Evolutionary conservation across 2,797 vertebrate species (phyloP).

Genomic region (Diplodus puntazzo): DNA sequence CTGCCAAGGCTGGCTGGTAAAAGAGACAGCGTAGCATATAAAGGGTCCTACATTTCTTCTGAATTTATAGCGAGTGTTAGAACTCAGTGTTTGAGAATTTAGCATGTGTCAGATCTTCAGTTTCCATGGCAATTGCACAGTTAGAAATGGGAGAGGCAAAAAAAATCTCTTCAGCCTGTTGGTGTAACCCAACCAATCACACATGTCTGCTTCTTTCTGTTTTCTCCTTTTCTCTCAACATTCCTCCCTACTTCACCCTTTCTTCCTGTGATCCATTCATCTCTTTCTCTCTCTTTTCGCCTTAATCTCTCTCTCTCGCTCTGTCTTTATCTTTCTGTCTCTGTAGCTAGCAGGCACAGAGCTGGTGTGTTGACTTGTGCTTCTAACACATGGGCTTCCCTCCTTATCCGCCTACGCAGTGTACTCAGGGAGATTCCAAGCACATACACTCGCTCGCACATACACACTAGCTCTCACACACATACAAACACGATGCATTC

Average conservation of each 20-base stretch:
- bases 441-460: constrained; percentile 41
- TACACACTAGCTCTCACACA: constrained; percentile 29
- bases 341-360: constrained; percentile 47
- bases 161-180: constrained; percentile 29
- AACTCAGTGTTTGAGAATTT: constrained; percentile 35
- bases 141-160: constrained; percentile 34
- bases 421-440: constrained; percentile 67
- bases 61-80: constrained; percentile 25
- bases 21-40: neutral
- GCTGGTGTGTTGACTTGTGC: constrained; percentile 55
- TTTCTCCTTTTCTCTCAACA: constrained; percentile 1
- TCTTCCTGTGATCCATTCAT: neutral
- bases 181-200: constrained; percentile 17
- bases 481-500: constrained; percentile 20
- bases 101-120: constrained; percentile 60
- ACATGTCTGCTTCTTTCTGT: neutral
- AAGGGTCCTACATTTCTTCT: constrained; percentile 17
- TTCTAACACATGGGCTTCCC: constrained; percentile 72
- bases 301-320: neutral
- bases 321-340: constrained; percentile 36
- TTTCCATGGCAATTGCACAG: constrained; percentile 76
- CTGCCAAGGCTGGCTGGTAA: neutral
- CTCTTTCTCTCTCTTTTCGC: constrained; percentile 29
- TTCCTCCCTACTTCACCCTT: neutral
- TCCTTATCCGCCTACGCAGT: constrained; percentile 68